Evolutionary conservation across 2,113 vertebrate genomes (phyloP).

Genomic region (Garra rufa): DNA sequence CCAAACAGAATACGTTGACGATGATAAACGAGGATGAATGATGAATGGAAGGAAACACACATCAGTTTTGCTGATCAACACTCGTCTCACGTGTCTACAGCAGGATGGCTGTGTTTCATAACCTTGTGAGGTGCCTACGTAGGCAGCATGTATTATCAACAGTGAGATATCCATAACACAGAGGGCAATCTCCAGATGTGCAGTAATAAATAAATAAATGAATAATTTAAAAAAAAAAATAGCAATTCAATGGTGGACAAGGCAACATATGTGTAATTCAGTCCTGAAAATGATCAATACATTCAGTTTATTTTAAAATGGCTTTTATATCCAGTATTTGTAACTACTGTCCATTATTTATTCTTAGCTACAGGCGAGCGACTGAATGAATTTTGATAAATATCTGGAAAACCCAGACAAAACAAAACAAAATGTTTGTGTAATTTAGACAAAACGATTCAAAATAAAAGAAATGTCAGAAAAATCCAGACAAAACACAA

Average conservation of each 20-base stretch:
- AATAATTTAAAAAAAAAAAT: too few relatives aligned
- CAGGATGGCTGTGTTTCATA: not conserved
- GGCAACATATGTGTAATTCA: not conserved
- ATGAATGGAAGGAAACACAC: not conserved
- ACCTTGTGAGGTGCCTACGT: not conserved
- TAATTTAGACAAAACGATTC: not conserved
- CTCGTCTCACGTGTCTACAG: not conserved
- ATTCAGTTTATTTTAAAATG: too few relatives aligned
- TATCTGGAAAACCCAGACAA: too few relatives aligned
- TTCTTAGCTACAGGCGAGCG: too few relatives aligned
- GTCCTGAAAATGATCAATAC: too few relatives aligned
- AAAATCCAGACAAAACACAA: not conserved
- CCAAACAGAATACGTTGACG: not conserved
- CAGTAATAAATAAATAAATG: not conserved
- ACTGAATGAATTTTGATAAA: not conserved
- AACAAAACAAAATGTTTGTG: not conserved
- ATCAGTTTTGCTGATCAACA: not conserved
- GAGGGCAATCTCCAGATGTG: not conserved
- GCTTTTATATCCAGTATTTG: too few relatives aligned
- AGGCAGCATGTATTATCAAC: not conserved
- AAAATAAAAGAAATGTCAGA: too few relatives aligned
- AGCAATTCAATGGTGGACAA: not conserved
- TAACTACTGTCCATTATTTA: too few relatives aligned
- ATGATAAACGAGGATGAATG: constrained; percentile 14
- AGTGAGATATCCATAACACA: not conserved